Conservation (phyloP, 2,888 invertebrate species). For the Ellobium chinense region DNA sequence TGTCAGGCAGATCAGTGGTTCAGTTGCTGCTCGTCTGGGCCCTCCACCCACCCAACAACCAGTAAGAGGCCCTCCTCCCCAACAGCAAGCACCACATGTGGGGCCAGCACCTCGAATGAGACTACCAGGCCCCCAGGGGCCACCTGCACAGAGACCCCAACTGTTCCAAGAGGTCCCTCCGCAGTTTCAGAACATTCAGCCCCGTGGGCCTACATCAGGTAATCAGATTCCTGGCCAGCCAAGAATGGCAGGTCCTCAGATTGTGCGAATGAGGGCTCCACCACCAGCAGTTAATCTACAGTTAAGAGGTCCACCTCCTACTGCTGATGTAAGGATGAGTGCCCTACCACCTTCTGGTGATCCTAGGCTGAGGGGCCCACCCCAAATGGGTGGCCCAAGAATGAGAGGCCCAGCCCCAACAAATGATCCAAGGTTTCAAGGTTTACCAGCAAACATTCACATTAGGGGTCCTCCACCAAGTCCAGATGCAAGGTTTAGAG, state of each 20-base stretch:
- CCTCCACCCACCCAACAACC: constrained; percentile 25
- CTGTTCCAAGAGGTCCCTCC: not conserved
- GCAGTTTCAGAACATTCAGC: constrained; percentile 12
- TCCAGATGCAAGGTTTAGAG: not conserved
- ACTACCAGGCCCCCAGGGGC: not conserved
- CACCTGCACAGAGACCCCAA: not conserved
- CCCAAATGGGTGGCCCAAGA: not conserved
- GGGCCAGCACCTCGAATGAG: constrained; percentile 1
- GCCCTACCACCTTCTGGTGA: not conserved
- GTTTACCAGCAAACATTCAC: not conserved
- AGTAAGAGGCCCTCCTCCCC: not conserved
- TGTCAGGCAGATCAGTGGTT: constrained; percentile 12
- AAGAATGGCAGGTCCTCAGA: not conserved
- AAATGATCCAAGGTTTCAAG: constrained; percentile 7
- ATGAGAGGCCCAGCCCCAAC: not conserved
- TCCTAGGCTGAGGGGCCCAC: not conserved
- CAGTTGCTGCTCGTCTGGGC: constrained; percentile 31
- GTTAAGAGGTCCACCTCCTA: not conserved
- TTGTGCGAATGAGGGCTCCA: not conserved
- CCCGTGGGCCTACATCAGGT: not conserved
- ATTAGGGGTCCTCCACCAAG: not conserved
- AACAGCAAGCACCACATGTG: not conserved
- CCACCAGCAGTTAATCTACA: not conserved
- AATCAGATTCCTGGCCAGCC: not conserved
- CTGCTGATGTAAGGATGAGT: not conserved